Base-by-base conservation (phyloP, 2,888 invertebrate species). In the Aromia moschata region DNA sequence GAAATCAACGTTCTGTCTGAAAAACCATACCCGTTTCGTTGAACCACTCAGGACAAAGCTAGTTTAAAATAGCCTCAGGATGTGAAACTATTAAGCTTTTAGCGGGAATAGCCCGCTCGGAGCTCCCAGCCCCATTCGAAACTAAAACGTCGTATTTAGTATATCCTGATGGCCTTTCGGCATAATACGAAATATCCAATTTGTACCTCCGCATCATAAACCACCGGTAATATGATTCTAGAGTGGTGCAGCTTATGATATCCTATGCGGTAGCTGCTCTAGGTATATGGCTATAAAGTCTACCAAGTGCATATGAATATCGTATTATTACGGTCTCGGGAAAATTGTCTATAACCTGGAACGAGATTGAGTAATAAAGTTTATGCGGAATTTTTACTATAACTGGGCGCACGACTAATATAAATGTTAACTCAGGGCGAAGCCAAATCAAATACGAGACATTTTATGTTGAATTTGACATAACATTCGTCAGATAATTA, bases 341-440 rank as follows among this genome's bases (percentile, higher is more conserved):
- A 36, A 49, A 41, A 56, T 56, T 56, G 49, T 56, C 56, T 36
- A 49, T 56, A 56, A 56, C 40, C 16, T 56, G 37, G 36, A 56
- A 49, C 38, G 56, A 33, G 49, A 56, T 56, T 56, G 49, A 33
- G 38, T 43, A 49, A 47, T 56, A 56, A 56, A 56, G 43, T 46
- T 49, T 43, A 43, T 14, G 37, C 20, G 17, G 37, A 49, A 43
- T 49, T 56, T 56, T 49, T 41, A 47, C 46, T 37, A 40, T n/a
- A n/a, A 38, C 15, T 16, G 11, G 43, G 44, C 45, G 45, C 45
- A 36, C 17, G 37, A 15, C 4, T 30, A 44, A 15, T 14, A 41
- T 44, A 25, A 44, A 44, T 30, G 30, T 44, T 44, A 44, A 20
- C 44, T 30, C n/a, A n/a, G n/a, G 33, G 25, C 25, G 25, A 25